A percentile compares a stretch with the other conserved stretches of the same genome.
These are phyloP conservation scores for Uloborus plumipes DNA, from an alignment of 2,888 invertebrate species.

Conservation along the genomic window DNA sequence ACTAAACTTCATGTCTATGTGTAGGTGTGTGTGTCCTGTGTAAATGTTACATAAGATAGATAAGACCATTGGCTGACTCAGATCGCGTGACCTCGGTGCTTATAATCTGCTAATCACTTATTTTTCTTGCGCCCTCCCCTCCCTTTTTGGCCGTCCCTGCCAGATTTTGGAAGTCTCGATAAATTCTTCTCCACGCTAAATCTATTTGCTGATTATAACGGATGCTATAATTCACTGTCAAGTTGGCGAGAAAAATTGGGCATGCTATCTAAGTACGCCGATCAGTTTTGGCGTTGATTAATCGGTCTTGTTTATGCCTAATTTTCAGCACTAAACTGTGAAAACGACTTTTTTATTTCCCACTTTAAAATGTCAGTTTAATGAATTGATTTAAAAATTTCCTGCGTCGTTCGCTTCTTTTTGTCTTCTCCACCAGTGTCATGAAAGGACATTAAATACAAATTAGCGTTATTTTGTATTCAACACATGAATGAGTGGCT, in stretches of 20 bases:
- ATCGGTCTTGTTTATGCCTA: slow-evolving; percentile 10
- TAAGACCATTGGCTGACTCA: slow-evolving; percentile 41
- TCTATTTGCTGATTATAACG: slow-evolving; percentile 59
- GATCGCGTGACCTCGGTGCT: slow-evolving; percentile 54
- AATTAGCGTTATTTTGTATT: too few relatives aligned
- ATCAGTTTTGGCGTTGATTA: slow-evolving; percentile 41
- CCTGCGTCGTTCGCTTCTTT: too few relatives aligned
- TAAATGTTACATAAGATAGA: slow-evolving; percentile 55
- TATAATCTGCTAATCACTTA: slow-evolving; percentile 57
- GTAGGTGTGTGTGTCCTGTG: slow-evolving; percentile 50
- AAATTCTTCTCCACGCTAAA: slow-evolving; percentile 31
- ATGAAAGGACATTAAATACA: too few relatives aligned
- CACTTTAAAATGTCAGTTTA: too few relatives aligned
- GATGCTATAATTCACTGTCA: slow-evolving; percentile 56
- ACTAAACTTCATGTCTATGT: slow-evolving; percentile 50
- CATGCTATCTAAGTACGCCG: slow-evolving; percentile 28
- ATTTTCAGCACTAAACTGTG: neutral
- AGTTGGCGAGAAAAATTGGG: slow-evolving; percentile 31
- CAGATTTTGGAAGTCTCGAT: slow-evolving; percentile 53
- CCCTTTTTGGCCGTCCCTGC: neutral
- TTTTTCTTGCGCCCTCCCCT: slow-evolving; percentile 26
- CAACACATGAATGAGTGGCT: too few relatives aligned
- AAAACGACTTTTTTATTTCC: neutral
- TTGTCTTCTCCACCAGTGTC: too few relatives aligned
- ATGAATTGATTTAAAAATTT: too few relatives aligned